phyloP scores from a whole-genome alignment of 2,113 vertebrate genomes.

The Cyprichromis sp. region DNA sequence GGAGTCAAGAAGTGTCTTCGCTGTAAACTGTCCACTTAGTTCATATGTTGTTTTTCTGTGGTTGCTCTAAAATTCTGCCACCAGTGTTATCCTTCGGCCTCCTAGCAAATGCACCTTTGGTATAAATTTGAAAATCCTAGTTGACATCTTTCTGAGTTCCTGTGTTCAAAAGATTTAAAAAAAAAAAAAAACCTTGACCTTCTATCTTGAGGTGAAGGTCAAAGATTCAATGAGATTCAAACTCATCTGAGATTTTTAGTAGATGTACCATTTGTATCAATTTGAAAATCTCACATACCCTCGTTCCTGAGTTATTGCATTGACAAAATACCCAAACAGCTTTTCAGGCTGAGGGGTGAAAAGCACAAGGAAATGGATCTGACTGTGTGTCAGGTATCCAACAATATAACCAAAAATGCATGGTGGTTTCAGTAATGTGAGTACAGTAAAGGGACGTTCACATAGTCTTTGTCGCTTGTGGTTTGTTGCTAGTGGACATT shows the following conservation, averaged over 20 bases:
- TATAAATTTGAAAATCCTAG: background rate
- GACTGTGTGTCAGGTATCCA: background rate
- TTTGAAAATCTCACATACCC: background rate
- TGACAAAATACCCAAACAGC: background rate
- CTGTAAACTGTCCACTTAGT: background rate
- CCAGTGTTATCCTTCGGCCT: background rate
- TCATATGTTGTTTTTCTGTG: background rate
- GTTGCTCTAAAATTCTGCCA: background rate
- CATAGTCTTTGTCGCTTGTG: background rate
- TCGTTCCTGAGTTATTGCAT: background rate
- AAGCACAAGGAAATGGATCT: background rate
- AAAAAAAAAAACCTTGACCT: rapidly evolving
- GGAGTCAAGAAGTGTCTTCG: rapidly evolving
- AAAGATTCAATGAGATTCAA: background rate
- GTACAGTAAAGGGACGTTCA: background rate
- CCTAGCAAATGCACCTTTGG: background rate
- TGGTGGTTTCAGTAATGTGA: background rate
- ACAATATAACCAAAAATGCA: background rate
- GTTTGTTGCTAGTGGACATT: background rate
- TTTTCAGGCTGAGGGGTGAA: background rate
- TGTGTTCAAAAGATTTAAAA: background rate
- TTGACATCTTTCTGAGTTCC: background rate
- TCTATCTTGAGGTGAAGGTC: background rate
- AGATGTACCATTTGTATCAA: background rate
- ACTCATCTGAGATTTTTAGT: background rate